Evolutionary conservation across 2,888 invertebrate genomes (phyloP), one percentile per base, ranked within the genome.

Genomic region (Pyrocoelia pectoralis): DNA sequence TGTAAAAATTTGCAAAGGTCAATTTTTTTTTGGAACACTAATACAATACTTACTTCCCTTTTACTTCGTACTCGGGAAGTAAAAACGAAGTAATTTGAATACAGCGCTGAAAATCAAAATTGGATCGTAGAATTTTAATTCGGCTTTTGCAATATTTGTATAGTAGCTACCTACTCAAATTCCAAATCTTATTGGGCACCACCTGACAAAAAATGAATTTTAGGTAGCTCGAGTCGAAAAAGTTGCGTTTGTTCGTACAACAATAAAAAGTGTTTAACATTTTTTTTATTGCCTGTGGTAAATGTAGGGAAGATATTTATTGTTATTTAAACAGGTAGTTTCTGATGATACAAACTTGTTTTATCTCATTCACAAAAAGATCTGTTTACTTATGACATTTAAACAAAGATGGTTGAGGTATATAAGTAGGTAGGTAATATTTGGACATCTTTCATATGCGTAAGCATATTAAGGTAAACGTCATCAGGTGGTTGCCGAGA

Each of bases 401-500:
- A 18, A n/a, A 38, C 40, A 38, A 38, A 19, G 18, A 18, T 19
- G 40, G 38, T 41, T 46, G 18, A n/a, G n/a, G n/a, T n/a, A n/a
- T n/a, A n/a, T n/a, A n/a, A n/a, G n/a, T n/a, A n/a, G n/a, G n/a
- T n/a, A n/a, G n/a, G n/a, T n/a, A n/a, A n/a, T n/a, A n/a, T 46
- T 46, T 46, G 17, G 55, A 33, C 33, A 53, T 12, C 33, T 53
- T n/a, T 49, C 13, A 28, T 15, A n/a, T 38, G 46, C n/a, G 56
- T n/a, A 24, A n/a, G n/a, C n/a, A n/a, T n/a, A 43, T 28, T 55
- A 56, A 56, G 48, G 55, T 66, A 63, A 66, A 68, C 65, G 66
- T 63, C 66, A 68, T 68, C 68, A 68, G 66, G 68, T 66, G 62
- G 62, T 65, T 52, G 43, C 46, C 49, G 46, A 15, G 56, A 66